These are phyloP conservation scores for Schlechtendalia chinensis DNA, from an alignment of 1,140 invertebrate species.

Conservation along the genomic window DNA sequence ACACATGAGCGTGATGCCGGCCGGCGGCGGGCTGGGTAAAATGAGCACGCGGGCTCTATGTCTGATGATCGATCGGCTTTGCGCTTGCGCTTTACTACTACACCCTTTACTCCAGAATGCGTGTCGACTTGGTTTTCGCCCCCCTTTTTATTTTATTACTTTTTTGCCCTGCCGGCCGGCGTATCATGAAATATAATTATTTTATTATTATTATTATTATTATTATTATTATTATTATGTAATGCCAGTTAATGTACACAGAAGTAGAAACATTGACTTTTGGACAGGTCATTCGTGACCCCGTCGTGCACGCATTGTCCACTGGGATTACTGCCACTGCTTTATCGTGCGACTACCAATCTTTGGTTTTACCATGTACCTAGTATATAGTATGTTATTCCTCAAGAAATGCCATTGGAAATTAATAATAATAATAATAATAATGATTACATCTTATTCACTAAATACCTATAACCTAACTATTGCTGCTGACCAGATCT, in stretches of 20 bases:
- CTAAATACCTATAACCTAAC: not conserved
- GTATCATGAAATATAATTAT: not conserved
- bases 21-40: slow-evolving; percentile 27
- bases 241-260: not conserved
- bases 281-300: slow-evolving; percentile 12
- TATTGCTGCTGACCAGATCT: too few species aligned
- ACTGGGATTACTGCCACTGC: not conserved
- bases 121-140: not conserved
- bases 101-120: slow-evolving; percentile 5
- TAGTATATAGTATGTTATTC: not conserved
- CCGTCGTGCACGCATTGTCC: slow-evolving; percentile 26
- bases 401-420: not conserved
- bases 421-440: not conserved
- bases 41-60: slow-evolving; percentile 30
- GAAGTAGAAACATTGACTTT: not conserved
- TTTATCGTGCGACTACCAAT: not conserved
- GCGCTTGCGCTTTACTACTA: slow-evolving; percentile 37
- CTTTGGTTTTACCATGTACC: not conserved
- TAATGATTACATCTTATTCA: not conserved
- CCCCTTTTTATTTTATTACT: slow-evolving; percentile 14
- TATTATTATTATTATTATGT: not conserved
- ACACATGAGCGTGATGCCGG: slow-evolving; percentile 40
- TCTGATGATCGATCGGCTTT: slow-evolving; percentile 34
- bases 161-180: not conserved
- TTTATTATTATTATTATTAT: too few species aligned